Evolutionary conservation across 2,888 invertebrate genomes (phyloP).

Genomic region (Branchellion lobata): DNA sequence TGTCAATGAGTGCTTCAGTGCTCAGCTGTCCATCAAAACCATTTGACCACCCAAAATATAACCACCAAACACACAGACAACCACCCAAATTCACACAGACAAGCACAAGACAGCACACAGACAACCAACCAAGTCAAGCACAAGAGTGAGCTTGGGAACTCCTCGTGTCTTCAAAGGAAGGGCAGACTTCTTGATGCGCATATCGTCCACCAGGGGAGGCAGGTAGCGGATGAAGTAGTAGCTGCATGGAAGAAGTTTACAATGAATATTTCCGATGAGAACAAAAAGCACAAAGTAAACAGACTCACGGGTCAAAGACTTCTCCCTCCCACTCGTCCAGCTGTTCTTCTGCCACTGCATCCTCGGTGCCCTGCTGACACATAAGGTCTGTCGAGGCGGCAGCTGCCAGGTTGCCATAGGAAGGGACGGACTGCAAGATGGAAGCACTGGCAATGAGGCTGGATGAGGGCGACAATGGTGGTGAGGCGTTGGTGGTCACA

Average conservation of each 20-base stretch:
- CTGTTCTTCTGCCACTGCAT: conserved; percentile 55
- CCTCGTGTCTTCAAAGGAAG: conserved; percentile 86
- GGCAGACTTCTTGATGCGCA: conserved; percentile 70
- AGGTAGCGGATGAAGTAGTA: conserved; percentile 80
- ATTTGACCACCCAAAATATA: neutral
- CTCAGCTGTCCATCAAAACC: neutral
- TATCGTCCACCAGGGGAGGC: conserved; percentile 76
- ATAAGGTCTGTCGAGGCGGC: conserved; percentile 13
- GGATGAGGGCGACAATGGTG: neutral
- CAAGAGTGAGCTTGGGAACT: conserved; percentile 80
- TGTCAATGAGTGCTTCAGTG: conserved; percentile 55
- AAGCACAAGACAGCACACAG: neutral
- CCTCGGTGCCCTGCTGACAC: conserved; percentile 53
- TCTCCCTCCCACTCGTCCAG: conserved; percentile 71
- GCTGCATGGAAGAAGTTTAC: conserved; percentile 36
- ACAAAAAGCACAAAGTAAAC: neutral
- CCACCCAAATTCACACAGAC: neutral
- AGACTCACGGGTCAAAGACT: conserved; percentile 73
- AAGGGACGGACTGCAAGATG: conserved; percentile 22
- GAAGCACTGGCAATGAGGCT: conserved; percentile 36
- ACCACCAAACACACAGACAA: neutral
- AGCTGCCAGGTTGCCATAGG: conserved; percentile 16
- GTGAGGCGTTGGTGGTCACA: neutral
- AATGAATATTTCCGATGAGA: neutral
- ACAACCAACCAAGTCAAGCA: conserved; percentile 74